Percentiles rank a stretch among this genome's conserved stretches.
These are phyloP conservation scores for Platichthys flesus DNA, from an alignment of 2,113 vertebrate genomes.

Conservation along the genomic window DNA sequence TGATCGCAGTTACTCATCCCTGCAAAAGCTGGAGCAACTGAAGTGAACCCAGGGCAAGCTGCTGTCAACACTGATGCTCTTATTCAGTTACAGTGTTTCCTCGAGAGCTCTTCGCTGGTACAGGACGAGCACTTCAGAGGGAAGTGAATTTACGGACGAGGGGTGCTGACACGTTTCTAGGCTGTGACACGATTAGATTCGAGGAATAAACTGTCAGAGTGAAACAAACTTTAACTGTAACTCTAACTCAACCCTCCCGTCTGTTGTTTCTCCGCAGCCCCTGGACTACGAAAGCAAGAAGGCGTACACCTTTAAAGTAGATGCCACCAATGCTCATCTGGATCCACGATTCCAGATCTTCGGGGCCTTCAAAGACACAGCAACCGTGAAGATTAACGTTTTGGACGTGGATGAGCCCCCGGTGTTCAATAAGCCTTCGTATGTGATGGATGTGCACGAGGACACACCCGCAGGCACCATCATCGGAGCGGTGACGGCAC, in stretches of 20 bases:
- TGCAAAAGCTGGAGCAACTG: slow-evolving; percentile 28
- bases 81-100: slow-evolving; percentile 4
- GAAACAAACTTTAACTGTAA: slow-evolving; percentile 3
- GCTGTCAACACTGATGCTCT: slow-evolving; percentile 20
- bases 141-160: not conserved
- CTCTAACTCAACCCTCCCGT: not conserved
- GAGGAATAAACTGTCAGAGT: not conserved
- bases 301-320: slow-evolving; percentile 96
- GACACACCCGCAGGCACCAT: slow-evolving; percentile 93
- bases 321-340: slow-evolving; percentile 92
- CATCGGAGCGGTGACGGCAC: slow-evolving; percentile 96
- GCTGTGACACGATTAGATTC: not conserved
- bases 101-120: slow-evolving; percentile 33
- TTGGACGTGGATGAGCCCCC: slow-evolving; percentile 96
- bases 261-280: slow-evolving; percentile 76
- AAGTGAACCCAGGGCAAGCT: slow-evolving; percentile 30
- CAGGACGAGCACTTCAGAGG: not conserved
- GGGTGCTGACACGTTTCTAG: not conserved
- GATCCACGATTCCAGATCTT: slow-evolving; percentile 92
- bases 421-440: slow-evolving; percentile 91
- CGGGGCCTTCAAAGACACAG: slow-evolving; percentile 96
- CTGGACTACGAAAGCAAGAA: slow-evolving; percentile 97
- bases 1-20: slow-evolving; percentile 22
- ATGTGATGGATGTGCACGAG: slow-evolving; percentile 97
- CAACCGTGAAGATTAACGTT: slow-evolving; percentile 96